These are phyloP conservation scores for Pan troglodytes DNA, from an alignment of 2,113 vertebrate species.

Conservation along the genomic window NHGRI_mPanTro3-v2.1_pri NC_072417.2:14777501-14778000, in stretches of 20 bases:
- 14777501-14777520: background rate
- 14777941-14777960: no score
- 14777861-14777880: no score
- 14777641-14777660: background rate
- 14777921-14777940: no score
- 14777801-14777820: no score
- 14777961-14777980: no score
- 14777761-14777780: no score
- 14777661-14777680: background rate
- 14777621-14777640: background rate
- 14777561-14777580: background rate
- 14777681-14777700: background rate
- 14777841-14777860: no score
- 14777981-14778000: no score
- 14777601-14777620: background rate
- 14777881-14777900: no score
- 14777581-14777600: background rate
- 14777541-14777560: background rate
- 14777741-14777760: background rate
- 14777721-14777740: background rate
- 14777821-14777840: no score
- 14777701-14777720: background rate
- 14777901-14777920: no score
- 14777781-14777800: no score
- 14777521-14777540: background rate